Evolutionary conservation across 2,113 vertebrate genomes (phyloP).

Genomic region (Arothron firmamentum): DNA sequence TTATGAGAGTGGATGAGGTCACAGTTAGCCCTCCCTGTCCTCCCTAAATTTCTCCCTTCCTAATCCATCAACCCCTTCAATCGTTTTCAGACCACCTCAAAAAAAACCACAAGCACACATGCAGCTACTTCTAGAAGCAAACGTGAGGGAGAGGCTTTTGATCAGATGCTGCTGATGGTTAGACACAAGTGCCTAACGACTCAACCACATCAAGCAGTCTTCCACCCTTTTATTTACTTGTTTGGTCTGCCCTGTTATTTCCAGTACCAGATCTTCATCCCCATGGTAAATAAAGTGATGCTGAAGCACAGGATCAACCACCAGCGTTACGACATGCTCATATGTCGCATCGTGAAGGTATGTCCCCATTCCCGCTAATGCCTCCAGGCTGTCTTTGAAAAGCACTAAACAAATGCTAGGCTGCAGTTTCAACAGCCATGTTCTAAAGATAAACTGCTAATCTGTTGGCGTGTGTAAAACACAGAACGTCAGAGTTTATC

Average conservation of each 20-base stretch:
- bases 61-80: slow-evolving; percentile 16
- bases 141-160: slow-evolving; percentile 46
- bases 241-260: slow-evolving; percentile 34
- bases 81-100: slow-evolving; percentile 32
- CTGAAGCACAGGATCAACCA: slow-evolving; percentile 93
- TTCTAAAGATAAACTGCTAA: no score
- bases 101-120: slow-evolving; percentile 12
- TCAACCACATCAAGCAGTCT: slow-evolving; percentile 33
- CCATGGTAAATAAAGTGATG: slow-evolving; percentile 98
- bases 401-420: not conserved
- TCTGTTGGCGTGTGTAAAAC: no score
- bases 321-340: slow-evolving; percentile 94
- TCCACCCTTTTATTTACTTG: slow-evolving; percentile 42
- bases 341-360: slow-evolving; percentile 97
- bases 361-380: slow-evolving; percentile 1
- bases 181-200: slow-evolving; percentile 30
- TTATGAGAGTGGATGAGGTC: slow-evolving; percentile 66
- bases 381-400: not conserved
- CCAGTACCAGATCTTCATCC: slow-evolving; percentile 99
- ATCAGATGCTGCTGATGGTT: slow-evolving; percentile 35
- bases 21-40: slow-evolving; percentile 29
- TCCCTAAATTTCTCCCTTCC: not conserved
- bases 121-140: slow-evolving; percentile 34
- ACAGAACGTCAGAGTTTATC: no score
- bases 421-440: no score